These are phyloP conservation scores for Rapana venosa DNA, from an alignment of 2,888 invertebrate genomes.

Conservation along the genomic window DNA sequence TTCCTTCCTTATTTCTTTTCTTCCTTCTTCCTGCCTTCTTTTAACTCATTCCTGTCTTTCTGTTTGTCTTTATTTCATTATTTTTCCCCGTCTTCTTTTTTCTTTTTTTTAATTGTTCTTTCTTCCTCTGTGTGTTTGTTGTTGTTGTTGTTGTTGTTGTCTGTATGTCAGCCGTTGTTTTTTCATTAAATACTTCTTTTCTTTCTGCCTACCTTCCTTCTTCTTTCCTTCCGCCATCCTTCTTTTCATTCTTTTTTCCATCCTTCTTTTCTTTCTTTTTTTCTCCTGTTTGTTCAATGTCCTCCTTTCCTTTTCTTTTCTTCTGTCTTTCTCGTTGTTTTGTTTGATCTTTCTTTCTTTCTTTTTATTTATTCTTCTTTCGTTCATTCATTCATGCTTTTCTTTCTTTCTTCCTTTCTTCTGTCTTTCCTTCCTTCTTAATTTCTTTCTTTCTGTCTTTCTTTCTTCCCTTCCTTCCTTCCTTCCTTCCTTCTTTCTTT, in stretches of 20 bases:
- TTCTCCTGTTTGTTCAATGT: not conserved
- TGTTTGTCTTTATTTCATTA: not conserved
- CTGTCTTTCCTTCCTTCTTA: not conserved
- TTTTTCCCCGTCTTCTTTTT: not conserved
- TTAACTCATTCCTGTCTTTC: too few species aligned
- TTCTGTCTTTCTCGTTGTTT: not conserved
- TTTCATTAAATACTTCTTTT: too few species aligned
- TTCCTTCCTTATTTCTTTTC: too few species aligned
- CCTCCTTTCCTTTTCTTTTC: not conserved
- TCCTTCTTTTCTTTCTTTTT: not conserved
- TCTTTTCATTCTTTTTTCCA: too few species aligned
- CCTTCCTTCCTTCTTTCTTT: not conserved
- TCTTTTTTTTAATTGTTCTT: too few species aligned
- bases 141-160: too few species aligned
- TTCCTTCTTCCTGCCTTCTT: too few species aligned
- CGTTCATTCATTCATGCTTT: not conserved
- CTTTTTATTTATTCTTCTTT: not conserved
- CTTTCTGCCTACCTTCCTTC: too few species aligned
- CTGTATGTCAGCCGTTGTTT: too few species aligned
- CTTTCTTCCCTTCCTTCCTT: not conserved
- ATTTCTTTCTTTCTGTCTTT: not conserved
- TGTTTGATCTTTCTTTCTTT: not conserved
- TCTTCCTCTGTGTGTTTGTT: too few species aligned
- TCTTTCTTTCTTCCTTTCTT: not conserved
- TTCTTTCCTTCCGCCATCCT: too few species aligned